These are phyloP conservation scores for Drosophila paracracens DNA, from an alignment of 2,888 invertebrate genomes.

Conservation along the genomic window DNA sequence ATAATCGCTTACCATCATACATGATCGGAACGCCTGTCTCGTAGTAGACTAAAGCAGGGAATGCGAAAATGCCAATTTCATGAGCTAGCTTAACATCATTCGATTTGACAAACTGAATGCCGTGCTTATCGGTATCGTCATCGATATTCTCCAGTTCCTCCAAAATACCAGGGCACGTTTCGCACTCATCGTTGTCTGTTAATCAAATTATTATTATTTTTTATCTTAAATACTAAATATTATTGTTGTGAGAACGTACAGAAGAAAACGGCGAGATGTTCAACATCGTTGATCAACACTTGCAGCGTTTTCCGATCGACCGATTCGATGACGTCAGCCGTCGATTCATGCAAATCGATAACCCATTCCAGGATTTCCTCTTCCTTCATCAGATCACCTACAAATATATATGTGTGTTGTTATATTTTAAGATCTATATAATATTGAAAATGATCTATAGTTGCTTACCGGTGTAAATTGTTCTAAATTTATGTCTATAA, in stretches of 20 bases:
- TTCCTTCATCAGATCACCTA: conserved; percentile 95
- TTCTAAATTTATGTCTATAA: conserved; percentile 94
- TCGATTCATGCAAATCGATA: conserved; percentile 92
- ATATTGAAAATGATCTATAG: fast-evolving
- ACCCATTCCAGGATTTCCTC: conserved; percentile 96
- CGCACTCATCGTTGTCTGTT: conserved; percentile 93
- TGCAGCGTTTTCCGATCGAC: conserved; percentile 96
- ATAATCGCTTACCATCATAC: conserved; percentile 93
- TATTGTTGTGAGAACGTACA: conserved; percentile 87
- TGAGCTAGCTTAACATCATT: conserved; percentile 95
- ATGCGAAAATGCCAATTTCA: conserved; percentile 96
- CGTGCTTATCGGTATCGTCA: conserved; percentile 96
- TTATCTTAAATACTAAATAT: neutral
- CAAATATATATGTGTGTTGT: neutral
- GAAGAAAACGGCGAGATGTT: conserved; percentile 96
- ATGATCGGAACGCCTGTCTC: conserved; percentile 97
- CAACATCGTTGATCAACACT: conserved; percentile 94
- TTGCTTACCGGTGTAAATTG: conserved; percentile 89
- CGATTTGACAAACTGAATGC: conserved; percentile 97
- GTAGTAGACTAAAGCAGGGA: conserved; percentile 96
- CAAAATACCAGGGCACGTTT: conserved; percentile 92
- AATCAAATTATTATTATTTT: neutral
- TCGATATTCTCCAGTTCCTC: conserved; percentile 96
- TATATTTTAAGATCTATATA: too few species aligned
- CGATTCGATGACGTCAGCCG: conserved; percentile 95